Evolutionary conservation across 2,113 vertebrate species (phyloP), one percentile per base, ranked within the genome.

Genomic region (Eurypyga helias): DNA sequence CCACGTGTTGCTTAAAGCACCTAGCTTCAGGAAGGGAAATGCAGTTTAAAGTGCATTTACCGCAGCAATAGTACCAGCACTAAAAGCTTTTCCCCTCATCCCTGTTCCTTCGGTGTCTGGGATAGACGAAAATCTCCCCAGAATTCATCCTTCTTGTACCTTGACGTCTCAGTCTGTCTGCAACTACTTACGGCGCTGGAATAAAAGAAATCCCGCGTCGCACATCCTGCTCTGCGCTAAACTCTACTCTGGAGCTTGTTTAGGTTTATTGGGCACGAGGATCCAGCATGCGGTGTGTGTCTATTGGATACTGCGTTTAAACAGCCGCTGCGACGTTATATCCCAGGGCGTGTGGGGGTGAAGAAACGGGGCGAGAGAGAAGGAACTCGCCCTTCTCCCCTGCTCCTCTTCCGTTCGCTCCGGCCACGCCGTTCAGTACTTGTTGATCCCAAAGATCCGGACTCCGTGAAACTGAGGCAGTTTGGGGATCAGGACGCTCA

Each of bases 361-460:
- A 70, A 71, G 89, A 58, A 72, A 66, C 1, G 16, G 83, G 93
- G 43, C n/a, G 45, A 46, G 46, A 43, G 76, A 51, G 90, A 31
- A 61, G 64, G 61, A 77, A 28, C 21, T 62, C 31, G 49, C 55
- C 33, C 79, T 29, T 24, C 11, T 17, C 17, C 78, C 8, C 83
- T 20, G 67, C 78, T 91, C 58, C 83, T 69, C 95, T 57, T 26
- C 28, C 26, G 2, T 51, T 86, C 46, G 17, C 83, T 87, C 91
- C 20, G 24, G 72, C 95, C 90, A 61, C 33, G 6, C 52, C 9
- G 21, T 73, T 98, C 98, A 98, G 96, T 98, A 98, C 83, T 98
- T 98, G 96, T 98, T 98, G 97, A 98, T 98, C 73, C 98, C 98
- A 96, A 98, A 98, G 96, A 98, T 98, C 55, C 98, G 98, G 62